phyloP scores from a whole-genome alignment of 2,797 vertebrate genomes.

The Mallotus villosus region DNA sequence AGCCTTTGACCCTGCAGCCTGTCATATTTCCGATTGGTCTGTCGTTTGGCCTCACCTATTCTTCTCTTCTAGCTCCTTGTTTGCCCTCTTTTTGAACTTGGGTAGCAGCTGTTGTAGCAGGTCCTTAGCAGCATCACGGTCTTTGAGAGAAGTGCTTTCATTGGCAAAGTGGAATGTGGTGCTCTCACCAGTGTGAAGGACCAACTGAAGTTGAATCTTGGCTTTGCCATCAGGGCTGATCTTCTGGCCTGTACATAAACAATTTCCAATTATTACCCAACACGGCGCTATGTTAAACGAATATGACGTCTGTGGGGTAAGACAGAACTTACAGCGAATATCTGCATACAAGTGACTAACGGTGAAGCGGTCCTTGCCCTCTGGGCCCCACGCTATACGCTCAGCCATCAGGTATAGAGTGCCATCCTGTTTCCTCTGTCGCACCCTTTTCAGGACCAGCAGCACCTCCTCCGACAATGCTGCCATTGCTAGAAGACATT shows the following conservation, averaged over 20 bases:
- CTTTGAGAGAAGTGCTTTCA: slow-evolving; percentile 90
- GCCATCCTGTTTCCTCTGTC: slow-evolving; percentile 97
- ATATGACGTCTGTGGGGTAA: neutral
- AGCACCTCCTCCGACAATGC: slow-evolving; percentile 97
- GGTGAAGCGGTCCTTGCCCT: slow-evolving; percentile 96
- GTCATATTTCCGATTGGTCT: too few relatives aligned
- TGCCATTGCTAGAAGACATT: slow-evolving; percentile 77
- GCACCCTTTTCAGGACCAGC: slow-evolving; percentile 93
- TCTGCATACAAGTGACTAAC: slow-evolving; percentile 96
- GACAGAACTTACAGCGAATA: slow-evolving; percentile 90
- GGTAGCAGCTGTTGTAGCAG: slow-evolving; percentile 96
- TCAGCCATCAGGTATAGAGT: slow-evolving; percentile 98
- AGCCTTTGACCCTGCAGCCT: too few relatives aligned
- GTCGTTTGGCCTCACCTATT: slow-evolving; percentile 81
- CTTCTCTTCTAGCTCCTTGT: slow-evolving; percentile 98
- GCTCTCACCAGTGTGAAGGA: slow-evolving; percentile 93
- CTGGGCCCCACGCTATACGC: slow-evolving; percentile 94
- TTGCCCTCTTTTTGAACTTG: slow-evolving; percentile 98
- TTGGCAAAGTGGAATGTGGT: slow-evolving; percentile 98
- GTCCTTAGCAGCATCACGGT: slow-evolving; percentile 93
- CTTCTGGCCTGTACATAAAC: slow-evolving; percentile 87
- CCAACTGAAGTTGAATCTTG: slow-evolving; percentile 96
- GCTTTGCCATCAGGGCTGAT: slow-evolving; percentile 99
- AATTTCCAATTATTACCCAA: too few relatives aligned
- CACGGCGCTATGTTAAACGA: neutral